phyloP scores from a whole-genome alignment of 64 coral and sea anemone genomes.

The Stichodactyla mertensii region DNA sequence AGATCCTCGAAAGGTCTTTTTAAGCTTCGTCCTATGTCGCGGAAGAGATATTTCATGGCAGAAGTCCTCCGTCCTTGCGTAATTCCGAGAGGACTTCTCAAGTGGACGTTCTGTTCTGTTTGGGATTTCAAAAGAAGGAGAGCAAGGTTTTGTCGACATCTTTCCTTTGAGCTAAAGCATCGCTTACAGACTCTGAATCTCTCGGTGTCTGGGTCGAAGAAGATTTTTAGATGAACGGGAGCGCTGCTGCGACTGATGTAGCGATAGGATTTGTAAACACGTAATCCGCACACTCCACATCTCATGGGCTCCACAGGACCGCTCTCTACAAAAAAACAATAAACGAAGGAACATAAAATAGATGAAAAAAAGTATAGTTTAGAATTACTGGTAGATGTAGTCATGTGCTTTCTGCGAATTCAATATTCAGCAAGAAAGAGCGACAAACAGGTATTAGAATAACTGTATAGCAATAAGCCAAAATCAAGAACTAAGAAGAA shows the following conservation, averaged over 20 bases:
- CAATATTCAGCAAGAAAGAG: neutral
- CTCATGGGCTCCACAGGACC: slow-evolving; percentile 44
- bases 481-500: too few species aligned
- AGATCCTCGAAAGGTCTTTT: slow-evolving; percentile 81
- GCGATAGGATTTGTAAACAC: slow-evolving; percentile 83
- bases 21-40: slow-evolving; percentile 41
- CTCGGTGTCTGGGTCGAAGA: slow-evolving; percentile 63
- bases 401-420: neutral
- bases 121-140: slow-evolving; percentile 68
- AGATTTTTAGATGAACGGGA: slow-evolving; percentile 69
- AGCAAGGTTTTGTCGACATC: slow-evolving; percentile 80
- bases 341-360: neutral
- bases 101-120: slow-evolving; percentile 54
- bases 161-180: slow-evolving; percentile 65
- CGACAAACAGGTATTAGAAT: too few species aligned
- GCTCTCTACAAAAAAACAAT: neutral
- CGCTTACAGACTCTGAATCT: slow-evolving; percentile 77
- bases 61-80: slow-evolving; percentile 47
- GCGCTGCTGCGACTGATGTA: slow-evolving; percentile 65
- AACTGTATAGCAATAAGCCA: too few species aligned
- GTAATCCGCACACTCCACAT: slow-evolving; percentile 82
- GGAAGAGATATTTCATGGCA: slow-evolving; percentile 50
- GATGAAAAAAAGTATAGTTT: neutral
- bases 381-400: neutral
- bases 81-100: slow-evolving; percentile 67